Conservation (phyloP, 2,797 vertebrate species). For the Anguilla anguilla region DNA sequence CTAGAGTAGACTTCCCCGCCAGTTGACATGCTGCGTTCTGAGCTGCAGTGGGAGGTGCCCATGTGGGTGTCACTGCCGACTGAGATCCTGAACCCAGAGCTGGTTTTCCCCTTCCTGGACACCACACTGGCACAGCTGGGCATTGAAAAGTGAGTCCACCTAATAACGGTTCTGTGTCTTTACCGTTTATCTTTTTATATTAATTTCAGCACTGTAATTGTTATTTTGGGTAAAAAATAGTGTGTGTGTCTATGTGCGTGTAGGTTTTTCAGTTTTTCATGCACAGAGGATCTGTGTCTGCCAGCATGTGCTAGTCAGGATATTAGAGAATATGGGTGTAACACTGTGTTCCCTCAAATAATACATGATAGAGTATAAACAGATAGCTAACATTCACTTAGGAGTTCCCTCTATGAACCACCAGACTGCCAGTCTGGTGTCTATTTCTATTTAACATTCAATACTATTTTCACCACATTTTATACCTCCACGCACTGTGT, state of each 20-base stretch:
- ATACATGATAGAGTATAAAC: background rate
- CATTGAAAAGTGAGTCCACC: constrained; percentile 73
- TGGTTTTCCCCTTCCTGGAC: constrained; percentile 73
- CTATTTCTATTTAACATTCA: background rate
- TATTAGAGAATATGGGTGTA: background rate
- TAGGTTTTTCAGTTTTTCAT: background rate
- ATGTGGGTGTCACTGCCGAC: constrained; percentile 70
- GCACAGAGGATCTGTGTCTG: background rate
- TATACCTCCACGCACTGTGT: background rate
- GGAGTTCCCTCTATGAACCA: background rate
- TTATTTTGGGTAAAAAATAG: background rate
- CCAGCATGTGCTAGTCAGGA: background rate
- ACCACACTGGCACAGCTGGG: constrained; percentile 73
- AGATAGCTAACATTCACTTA: background rate
- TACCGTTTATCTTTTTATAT: background rate
- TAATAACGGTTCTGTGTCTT: background rate
- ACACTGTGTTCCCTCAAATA: background rate
- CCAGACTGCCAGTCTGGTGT: background rate
- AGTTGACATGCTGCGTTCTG: constrained; percentile 44
- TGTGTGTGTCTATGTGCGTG: background rate
- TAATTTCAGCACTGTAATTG: background rate
- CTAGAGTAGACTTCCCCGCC: background rate
- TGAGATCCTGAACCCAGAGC: constrained; percentile 61
- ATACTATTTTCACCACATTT: background rate
- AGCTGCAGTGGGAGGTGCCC: constrained; percentile 68